Percentiles rank a stretch among this genome's conserved stretches.
Evolutionary conservation across 2,797 vertebrate species (phyloP).

Genomic region (Artibeus jamaicensis): DNA sequence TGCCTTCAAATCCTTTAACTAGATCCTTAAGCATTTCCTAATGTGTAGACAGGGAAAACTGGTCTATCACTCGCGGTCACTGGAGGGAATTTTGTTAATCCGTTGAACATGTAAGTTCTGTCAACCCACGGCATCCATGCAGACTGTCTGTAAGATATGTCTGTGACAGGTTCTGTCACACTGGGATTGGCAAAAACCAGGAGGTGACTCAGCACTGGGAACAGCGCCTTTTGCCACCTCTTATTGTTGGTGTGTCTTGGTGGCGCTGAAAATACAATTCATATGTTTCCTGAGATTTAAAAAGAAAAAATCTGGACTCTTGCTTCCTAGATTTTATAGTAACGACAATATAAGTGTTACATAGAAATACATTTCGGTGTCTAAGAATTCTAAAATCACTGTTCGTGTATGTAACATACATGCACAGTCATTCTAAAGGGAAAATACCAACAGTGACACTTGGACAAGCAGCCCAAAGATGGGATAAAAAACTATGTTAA

Average conservation of each 20-base stretch:
- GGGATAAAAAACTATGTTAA: neutral
- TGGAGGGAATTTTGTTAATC: neutral
- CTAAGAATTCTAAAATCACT: constrained; percentile 46
- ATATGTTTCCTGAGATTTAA: neutral
- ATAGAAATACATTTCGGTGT: constrained; percentile 39
- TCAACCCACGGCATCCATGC: neutral
- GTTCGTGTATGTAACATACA: neutral
- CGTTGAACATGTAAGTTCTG: neutral
- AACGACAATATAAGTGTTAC: constrained; percentile 27
- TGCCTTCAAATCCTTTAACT: neutral
- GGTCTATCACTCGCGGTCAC: neutral
- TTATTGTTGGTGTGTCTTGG: neutral
- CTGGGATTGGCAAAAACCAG: neutral
- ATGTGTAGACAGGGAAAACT: neutral
- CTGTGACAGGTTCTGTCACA: neutral
- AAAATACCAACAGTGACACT: neutral
- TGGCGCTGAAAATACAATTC: neutral
- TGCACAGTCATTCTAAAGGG: constrained; percentile 8
- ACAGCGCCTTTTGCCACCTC: neutral
- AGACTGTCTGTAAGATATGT: neutral
- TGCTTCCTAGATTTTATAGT: constrained; percentile 41
- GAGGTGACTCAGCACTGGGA: neutral
- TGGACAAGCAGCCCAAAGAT: constrained; percentile 43
- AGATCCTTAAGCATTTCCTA: neutral
- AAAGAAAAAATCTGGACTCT: neutral